phyloP scores from a whole-genome alignment of 2,888 invertebrate species.

The Sialis fuliginosa region DNA sequence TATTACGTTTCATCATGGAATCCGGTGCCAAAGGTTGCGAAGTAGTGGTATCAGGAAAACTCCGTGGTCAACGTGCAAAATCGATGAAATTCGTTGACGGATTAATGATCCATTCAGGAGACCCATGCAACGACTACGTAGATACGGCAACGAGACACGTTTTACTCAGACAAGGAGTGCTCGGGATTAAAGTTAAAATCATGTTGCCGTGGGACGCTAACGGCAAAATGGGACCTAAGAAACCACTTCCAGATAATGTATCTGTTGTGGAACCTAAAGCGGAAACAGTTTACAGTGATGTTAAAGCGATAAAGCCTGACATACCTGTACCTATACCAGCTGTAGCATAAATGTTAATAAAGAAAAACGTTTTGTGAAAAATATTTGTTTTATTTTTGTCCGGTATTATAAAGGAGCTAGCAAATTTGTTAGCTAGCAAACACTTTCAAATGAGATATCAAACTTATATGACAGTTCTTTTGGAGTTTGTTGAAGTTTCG shows the following conservation, averaged over 20 bases:
- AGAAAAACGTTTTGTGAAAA: not conserved
- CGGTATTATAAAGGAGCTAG: too few relatives aligned
- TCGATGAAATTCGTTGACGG: constrained; percentile 99
- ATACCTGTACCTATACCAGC: constrained; percentile 27
- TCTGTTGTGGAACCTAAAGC: constrained; percentile 95
- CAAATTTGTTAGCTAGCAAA: too few relatives aligned
- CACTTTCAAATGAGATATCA: too few relatives aligned
- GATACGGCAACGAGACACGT: constrained; percentile 98
- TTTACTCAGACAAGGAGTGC: constrained; percentile 75
- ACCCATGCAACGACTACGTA: constrained; percentile 96
- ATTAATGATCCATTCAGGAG: constrained; percentile 99
- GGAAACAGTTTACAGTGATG: constrained; percentile 62
- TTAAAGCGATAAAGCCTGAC: constrained; percentile 48
- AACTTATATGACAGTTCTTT: too few relatives aligned
- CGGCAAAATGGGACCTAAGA: constrained; percentile 95
- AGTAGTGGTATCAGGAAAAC: constrained; percentile 97
- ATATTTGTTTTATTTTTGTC: not conserved
- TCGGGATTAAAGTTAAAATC: constrained; percentile 83
- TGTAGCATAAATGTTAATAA: constrained; percentile 4
- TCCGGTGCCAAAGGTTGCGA: constrained; percentile 93
- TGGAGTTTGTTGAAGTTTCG: too few relatives aligned
- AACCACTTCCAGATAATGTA: constrained; percentile 94
- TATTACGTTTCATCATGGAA: constrained; percentile 96
- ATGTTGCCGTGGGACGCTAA: constrained; percentile 98
- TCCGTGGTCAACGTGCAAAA: constrained; percentile 97